phyloP scores from a whole-genome alignment of 2,797 vertebrate genomes.

The Hypotaenidia philippensis region DNA sequence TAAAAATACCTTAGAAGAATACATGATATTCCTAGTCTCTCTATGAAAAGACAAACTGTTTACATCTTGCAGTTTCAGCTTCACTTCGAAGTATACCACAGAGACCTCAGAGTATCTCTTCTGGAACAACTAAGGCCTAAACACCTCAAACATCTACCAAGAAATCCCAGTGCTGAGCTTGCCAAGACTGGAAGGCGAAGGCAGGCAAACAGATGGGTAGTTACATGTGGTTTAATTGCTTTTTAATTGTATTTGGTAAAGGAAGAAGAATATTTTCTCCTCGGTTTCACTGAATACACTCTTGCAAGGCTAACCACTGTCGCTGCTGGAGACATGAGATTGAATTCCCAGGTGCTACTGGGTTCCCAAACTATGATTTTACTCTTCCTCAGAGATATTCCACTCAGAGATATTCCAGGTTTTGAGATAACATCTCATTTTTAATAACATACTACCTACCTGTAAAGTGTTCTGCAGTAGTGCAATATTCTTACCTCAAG shows the following conservation, averaged over 20 bases:
- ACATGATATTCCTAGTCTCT: background rate
- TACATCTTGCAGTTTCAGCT: background rate
- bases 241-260: background rate
- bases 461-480: background rate
- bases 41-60: background rate
- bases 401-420: background rate
- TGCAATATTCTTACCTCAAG: background rate
- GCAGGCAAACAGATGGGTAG: background rate
- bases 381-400: background rate
- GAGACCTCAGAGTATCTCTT: background rate
- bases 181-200: background rate
- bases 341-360: background rate
- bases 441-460: background rate
- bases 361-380: background rate
- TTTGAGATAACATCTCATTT: background rate
- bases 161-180: background rate
- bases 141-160: background rate
- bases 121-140: background rate
- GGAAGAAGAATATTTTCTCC: background rate
- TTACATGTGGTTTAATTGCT: background rate
- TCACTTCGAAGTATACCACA: background rate
- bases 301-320: background rate
- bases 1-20: background rate
- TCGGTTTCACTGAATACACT: background rate
- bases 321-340: background rate